phyloP scores from a whole-genome alignment of 2,113 vertebrate genomes.

The Genyomyrus donnyi region DNA sequence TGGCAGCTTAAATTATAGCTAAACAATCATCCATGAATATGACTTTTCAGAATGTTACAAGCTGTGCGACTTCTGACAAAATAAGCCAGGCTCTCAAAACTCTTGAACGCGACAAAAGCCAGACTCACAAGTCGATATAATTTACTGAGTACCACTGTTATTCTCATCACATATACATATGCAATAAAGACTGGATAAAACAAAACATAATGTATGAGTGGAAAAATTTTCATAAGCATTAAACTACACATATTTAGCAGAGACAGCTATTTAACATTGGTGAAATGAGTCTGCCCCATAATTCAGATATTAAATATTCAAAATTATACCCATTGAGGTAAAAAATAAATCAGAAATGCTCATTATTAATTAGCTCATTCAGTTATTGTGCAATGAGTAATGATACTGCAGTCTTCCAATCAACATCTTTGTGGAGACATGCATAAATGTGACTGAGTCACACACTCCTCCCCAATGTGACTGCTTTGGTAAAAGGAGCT shows the following conservation, averaged over 20 bases:
- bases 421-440: background rate
- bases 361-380: background rate
- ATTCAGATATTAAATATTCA: background rate
- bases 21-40: conserved; percentile 6
- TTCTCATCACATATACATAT: background rate
- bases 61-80: background rate
- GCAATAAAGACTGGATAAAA: background rate
- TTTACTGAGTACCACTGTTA: background rate
- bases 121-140: background rate
- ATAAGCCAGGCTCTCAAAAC: background rate
- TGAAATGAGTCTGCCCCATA: background rate
- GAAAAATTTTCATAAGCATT: background rate
- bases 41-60: conserved; percentile 2
- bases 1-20: background rate
- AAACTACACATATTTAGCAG: background rate
- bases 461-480: background rate
- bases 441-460: background rate
- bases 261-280: background rate
- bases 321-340: background rate
- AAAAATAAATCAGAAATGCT: background rate
- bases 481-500: background rate
- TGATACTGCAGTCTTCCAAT: background rate
- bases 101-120: background rate
- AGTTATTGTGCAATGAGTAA: background rate
- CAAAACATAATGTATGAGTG: background rate